These are phyloP conservation scores for Nephila pilipes DNA, from an alignment of 1,140 invertebrate species.

Conservation along the genomic window DNA sequence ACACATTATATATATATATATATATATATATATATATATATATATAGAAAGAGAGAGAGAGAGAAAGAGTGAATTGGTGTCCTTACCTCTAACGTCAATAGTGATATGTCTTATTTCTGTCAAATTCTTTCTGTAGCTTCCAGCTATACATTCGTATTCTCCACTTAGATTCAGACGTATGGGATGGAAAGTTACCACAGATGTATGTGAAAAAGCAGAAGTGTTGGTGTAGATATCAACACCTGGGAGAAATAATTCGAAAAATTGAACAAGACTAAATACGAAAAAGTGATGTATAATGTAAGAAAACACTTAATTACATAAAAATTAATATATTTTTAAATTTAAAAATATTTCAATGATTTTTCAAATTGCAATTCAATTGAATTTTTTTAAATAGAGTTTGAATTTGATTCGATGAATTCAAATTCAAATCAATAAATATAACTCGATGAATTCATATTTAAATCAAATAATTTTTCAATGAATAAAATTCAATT, in stretches of 20 bases:
- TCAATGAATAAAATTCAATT: no score
- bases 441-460: no score
- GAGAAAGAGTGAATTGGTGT: neutral
- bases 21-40: no score
- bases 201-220: constrained; percentile 33
- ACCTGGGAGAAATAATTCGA: constrained; percentile 38
- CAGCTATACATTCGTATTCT: constrained; percentile 57
- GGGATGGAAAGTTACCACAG: neutral
- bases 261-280: neutral
- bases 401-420: no score
- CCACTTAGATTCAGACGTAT: constrained; percentile 53
- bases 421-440: no score
- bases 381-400: no score
- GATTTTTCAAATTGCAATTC: no score
- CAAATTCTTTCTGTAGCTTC: constrained; percentile 10
- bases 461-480: no score
- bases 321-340: no score
- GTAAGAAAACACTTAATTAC: neutral
- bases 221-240: neutral
- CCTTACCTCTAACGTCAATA: constrained; percentile 63
- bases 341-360: no score
- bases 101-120: constrained; percentile 51
- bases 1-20: no score
- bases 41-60: no score
- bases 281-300: neutral